Conservation (phyloP, 2,113 vertebrate genomes). For the Cheirogaleus medius region DNA sequence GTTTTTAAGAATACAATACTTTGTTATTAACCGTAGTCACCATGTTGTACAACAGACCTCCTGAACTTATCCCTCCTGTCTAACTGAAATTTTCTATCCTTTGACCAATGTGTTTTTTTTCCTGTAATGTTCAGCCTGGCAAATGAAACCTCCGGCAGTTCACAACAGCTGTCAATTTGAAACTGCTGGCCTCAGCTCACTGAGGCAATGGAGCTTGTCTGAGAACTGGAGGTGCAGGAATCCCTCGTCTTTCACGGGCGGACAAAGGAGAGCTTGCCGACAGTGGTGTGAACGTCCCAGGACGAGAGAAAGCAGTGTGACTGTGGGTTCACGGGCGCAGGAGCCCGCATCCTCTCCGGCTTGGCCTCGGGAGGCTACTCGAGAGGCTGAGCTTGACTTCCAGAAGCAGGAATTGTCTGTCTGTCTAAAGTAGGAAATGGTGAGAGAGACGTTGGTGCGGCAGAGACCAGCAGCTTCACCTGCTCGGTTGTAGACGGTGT, state of each 20-base stretch:
- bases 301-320: not conserved
- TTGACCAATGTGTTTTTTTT: not conserved
- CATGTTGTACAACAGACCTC: not conserved
- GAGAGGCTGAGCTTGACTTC: not conserved
- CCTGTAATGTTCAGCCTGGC: not conserved
- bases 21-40: not conserved
- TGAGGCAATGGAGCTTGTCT: not conserved
- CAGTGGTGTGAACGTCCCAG: not conserved
- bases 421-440: not conserved
- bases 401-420: too few species aligned
- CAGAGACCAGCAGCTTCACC: not conserved
- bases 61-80: not conserved
- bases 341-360: not conserved
- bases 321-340: accelerated
- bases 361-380: accelerated
- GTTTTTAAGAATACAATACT: not conserved
- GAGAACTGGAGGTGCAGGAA: not conserved
- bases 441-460: not conserved
- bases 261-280: not conserved
- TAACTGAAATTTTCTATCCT: not conserved
- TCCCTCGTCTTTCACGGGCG: not conserved
- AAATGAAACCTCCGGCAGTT: too few species aligned
- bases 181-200: not conserved
- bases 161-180: not conserved
- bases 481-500: accelerated